These are phyloP conservation scores for Pediacus dermestoides DNA, from an alignment of 2,888 invertebrate species.

Conservation along the genomic window DNA sequence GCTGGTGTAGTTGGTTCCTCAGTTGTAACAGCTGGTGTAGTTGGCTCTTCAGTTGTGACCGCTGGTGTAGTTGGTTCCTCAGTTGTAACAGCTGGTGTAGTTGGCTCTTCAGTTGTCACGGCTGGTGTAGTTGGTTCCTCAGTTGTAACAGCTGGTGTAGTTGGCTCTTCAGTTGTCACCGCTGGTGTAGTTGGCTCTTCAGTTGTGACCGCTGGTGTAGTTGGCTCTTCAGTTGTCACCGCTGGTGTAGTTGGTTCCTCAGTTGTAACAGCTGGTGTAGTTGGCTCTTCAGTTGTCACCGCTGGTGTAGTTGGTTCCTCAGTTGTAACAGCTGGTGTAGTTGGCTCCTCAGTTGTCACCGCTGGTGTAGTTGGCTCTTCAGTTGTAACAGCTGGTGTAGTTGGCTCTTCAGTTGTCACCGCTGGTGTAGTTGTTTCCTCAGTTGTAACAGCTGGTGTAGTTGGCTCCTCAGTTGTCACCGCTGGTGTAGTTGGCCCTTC, in stretches of 20 bases:
- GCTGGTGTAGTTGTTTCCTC: not conserved
- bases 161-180: not conserved
- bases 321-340: slow-evolving; percentile 7
- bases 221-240: slow-evolving; percentile 26
- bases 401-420: slow-evolving; percentile 37
- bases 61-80: slow-evolving; percentile 11
- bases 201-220: slow-evolving; percentile 1
- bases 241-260: slow-evolving; percentile 43
- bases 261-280: slow-evolving; percentile 1
- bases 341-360: slow-evolving; percentile 5
- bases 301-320: not conserved
- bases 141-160: slow-evolving; percentile 16
- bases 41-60: slow-evolving; percentile 6
- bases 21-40: slow-evolving; percentile 7
- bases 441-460: slow-evolving; percentile 16
- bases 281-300: slow-evolving; percentile 16
- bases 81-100: slow-evolving; percentile 30
- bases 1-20: not conserved
- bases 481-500: slow-evolving; percentile 7
- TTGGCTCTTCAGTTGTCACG: slow-evolving; percentile 37
- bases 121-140: not conserved
- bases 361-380: slow-evolving; percentile 11
- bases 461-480: not conserved
- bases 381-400: slow-evolving; percentile 30
- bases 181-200: slow-evolving; percentile 7